phyloP scores from a whole-genome alignment of 2,113 vertebrate genomes.

The Cyanocitta stelleri region DNA sequence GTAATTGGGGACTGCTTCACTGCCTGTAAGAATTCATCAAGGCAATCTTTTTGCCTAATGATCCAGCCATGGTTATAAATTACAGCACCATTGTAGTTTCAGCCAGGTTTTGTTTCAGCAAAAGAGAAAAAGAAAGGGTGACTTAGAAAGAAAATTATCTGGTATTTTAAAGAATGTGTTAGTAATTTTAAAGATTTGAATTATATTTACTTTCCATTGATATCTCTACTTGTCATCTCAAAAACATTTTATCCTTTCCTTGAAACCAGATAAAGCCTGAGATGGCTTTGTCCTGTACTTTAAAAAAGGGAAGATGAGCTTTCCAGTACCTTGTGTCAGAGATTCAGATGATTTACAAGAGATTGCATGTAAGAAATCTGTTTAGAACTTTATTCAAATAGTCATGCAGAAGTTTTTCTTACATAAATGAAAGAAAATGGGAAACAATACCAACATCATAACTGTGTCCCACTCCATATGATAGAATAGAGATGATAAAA shows the following conservation, averaged over 20 bases:
- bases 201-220: not conserved
- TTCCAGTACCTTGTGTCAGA: not conserved
- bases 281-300: not conserved
- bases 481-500: not conserved
- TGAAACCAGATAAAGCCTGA: not conserved
- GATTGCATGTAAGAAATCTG: not conserved
- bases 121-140: not conserved
- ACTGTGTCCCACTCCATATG: not conserved
- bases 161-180: not conserved
- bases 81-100: not conserved
- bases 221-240: not conserved
- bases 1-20: constrained; percentile 36
- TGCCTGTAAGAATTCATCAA: constrained; percentile 51
- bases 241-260: not conserved
- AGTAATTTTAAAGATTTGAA: not conserved
- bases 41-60: constrained; percentile 50
- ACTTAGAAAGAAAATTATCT: not conserved
- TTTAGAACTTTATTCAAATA: not conserved
- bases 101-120: not conserved
- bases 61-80: constrained; percentile 16
- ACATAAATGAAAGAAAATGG: not conserved
- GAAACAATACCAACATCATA: not conserved
- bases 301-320: not conserved
- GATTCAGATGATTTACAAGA: not conserved
- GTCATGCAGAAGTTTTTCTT: not conserved